Percentiles rank a stretch among this genome's conserved stretches.
Evolutionary conservation across 2,113 vertebrate species (phyloP).

Genomic region (Mesitornis unicolor): DNA sequence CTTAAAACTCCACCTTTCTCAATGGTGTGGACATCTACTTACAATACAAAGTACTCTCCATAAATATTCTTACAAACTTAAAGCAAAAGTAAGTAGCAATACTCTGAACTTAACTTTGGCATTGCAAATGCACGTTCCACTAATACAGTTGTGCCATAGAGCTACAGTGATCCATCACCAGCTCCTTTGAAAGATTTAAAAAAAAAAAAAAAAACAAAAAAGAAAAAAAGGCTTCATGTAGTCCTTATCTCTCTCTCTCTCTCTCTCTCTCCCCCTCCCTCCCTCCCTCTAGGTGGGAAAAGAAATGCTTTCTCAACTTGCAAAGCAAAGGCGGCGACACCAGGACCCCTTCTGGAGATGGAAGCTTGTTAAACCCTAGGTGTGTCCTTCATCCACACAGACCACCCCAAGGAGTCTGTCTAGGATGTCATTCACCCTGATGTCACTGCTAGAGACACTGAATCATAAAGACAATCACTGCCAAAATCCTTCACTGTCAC

Average conservation of each 20-base stretch:
- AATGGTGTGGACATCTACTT: not conserved
- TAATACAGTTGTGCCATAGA: not conserved
- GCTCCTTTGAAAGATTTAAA: not conserved
- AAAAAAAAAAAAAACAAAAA: not conserved
- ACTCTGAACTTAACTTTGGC: not conserved
- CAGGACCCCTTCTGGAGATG: constrained; percentile 96
- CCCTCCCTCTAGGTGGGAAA: constrained; percentile 85
- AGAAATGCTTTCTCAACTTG: constrained; percentile 91
- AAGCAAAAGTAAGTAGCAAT: not conserved
- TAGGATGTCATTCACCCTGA: constrained; percentile 70
- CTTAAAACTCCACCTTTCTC: not conserved
- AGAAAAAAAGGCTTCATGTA: not conserved
- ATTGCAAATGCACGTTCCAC: not conserved
- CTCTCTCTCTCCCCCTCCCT: not conserved
- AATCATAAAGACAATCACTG: constrained; percentile 84
- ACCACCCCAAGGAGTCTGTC: constrained; percentile 68
- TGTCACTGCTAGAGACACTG: constrained; percentile 78
- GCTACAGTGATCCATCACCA: not conserved
- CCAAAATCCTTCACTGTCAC: constrained; percentile 64
- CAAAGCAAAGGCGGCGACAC: constrained; percentile 94
- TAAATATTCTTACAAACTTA: not conserved
- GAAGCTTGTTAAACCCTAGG: constrained; percentile 92
- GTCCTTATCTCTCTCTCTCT: not conserved
- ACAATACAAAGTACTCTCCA: not conserved
- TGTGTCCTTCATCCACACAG: constrained; percentile 73